A percentile compares a stretch with the other conserved stretches of the same genome.
Conservation (phyloP, 1,140 invertebrate genomes). For the Orius insidiosus region DNA sequence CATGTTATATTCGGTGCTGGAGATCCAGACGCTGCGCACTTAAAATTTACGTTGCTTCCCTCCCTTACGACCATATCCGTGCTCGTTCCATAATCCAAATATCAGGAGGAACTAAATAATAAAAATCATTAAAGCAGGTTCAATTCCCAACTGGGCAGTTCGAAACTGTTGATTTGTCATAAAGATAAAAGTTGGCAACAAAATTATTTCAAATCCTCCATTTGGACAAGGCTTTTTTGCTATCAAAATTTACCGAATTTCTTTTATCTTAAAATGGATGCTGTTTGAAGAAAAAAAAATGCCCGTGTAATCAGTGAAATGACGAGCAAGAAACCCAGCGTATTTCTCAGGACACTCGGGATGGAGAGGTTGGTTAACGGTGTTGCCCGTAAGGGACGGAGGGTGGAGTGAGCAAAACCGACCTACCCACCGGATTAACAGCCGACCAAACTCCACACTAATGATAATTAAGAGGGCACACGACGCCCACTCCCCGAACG, state of each 20-base stretch:
- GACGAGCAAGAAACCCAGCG: no score
- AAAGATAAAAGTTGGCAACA: no score
- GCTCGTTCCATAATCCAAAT: slow-evolving; percentile 64
- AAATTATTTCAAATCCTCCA: no score
- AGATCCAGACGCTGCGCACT: slow-evolving; percentile 61
- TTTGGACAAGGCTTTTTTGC: no score
- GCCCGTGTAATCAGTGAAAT: no score
- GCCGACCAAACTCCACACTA: not conserved
- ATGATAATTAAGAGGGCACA: not conserved
- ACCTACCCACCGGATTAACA: not conserved
- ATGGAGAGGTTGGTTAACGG: not conserved
- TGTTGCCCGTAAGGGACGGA: not conserved
- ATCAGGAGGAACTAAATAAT: slow-evolving; percentile 60
- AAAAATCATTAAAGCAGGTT: not conserved
- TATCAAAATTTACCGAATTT: no score
- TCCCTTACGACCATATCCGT: slow-evolving; percentile 74
- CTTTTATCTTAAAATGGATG: no score
- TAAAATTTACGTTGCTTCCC: slow-evolving; percentile 64
- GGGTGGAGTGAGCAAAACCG: not conserved
- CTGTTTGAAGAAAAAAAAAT: no score
- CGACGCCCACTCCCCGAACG: not conserved
- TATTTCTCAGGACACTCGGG: no score
- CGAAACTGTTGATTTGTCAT: no score
- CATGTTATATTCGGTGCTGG: slow-evolving; percentile 68
- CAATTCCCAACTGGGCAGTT: no score